phyloP scores from a whole-genome alignment of 2,888 invertebrate genomes.

The Ptychoptera contaminata region DNA sequence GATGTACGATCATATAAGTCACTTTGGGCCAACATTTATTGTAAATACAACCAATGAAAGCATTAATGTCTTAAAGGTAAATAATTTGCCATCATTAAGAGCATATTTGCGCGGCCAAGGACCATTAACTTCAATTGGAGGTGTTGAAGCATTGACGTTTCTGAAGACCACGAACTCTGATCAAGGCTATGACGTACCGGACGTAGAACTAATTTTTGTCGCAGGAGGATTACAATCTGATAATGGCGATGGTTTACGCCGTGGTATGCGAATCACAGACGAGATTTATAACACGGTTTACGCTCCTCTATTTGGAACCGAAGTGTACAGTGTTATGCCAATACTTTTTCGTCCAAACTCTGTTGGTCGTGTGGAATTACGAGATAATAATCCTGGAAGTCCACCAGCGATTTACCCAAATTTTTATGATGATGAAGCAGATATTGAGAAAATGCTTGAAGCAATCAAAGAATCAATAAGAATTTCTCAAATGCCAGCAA shows the following conservation, averaged over 20 bases:
- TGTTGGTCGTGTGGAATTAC: conserved; percentile 46
- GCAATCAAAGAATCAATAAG: conserved; percentile 45
- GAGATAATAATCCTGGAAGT: conserved; percentile 52
- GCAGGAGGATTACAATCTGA: conserved; percentile 48
- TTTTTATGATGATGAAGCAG: conserved; percentile 50
- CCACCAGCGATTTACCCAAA: conserved; percentile 65
- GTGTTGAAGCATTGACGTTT: conserved; percentile 49
- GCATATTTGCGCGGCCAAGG: conserved; percentile 26
- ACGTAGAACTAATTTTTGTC: conserved; percentile 47
- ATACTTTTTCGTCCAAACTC: conserved; percentile 59
- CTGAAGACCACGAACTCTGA: conserved; percentile 40
- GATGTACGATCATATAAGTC: conserved; percentile 36
- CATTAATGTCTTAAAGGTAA: conserved; percentile 8
- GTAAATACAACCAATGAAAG: conserved; percentile 23
- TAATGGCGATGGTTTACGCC: conserved; percentile 35
- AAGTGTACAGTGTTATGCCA: conserved; percentile 47
- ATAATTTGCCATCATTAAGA: conserved; percentile 2
- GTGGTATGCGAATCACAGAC: conserved; percentile 39
- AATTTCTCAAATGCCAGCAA: conserved; percentile 39
- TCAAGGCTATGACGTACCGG: conserved; percentile 43
- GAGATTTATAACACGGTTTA: conserved; percentile 40
- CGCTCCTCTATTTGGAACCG: conserved; percentile 36
- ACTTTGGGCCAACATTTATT: conserved; percentile 26
- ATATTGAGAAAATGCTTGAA: conserved; percentile 42
- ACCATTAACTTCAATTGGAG: conserved; percentile 39